Conservation (phyloP, 2,888 invertebrate species). For the Zygaena filipendulae region DNA sequence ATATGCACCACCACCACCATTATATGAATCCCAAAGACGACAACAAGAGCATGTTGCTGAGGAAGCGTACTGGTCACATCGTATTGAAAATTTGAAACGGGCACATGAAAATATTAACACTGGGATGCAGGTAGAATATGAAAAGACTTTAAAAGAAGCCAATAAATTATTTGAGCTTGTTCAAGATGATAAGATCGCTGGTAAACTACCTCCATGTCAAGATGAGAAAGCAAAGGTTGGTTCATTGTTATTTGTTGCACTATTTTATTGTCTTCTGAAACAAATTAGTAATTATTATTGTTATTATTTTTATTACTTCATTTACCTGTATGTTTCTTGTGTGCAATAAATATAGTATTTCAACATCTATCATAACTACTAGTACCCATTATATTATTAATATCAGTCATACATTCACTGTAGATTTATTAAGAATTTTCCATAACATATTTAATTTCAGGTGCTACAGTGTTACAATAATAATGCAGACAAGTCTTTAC, state of each 20-base stretch:
- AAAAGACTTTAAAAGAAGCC: slow-evolving; percentile 53
- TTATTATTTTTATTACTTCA: neutral
- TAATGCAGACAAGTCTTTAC: slow-evolving; percentile 48
- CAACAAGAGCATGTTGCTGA: slow-evolving; percentile 44
- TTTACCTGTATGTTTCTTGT: neutral
- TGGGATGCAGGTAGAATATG: slow-evolving; percentile 50
- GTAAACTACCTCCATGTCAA: slow-evolving; percentile 52
- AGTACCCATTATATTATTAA: no score
- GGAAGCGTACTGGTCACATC: slow-evolving; percentile 54
- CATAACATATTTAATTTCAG: no score
- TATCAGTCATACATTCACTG: no score
- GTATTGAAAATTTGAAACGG: slow-evolving; percentile 50
- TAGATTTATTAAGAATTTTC: no score
- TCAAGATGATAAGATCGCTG: slow-evolving; percentile 38
- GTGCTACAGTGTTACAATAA: slow-evolving; percentile 56
- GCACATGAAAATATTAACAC: slow-evolving; percentile 52
- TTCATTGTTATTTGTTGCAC: neutral
- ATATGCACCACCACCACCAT: slow-evolving; percentile 26
- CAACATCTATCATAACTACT: no score
- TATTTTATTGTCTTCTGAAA: neutral
- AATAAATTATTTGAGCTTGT: slow-evolving; percentile 45
- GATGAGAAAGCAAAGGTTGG: slow-evolving; percentile 55
- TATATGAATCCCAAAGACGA: slow-evolving; percentile 31
- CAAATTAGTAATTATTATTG: no score
- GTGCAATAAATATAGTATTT: no score